Base-by-base conservation (phyloP, 2,797 vertebrate genomes). In the Decapterus maruadsi region DNA sequence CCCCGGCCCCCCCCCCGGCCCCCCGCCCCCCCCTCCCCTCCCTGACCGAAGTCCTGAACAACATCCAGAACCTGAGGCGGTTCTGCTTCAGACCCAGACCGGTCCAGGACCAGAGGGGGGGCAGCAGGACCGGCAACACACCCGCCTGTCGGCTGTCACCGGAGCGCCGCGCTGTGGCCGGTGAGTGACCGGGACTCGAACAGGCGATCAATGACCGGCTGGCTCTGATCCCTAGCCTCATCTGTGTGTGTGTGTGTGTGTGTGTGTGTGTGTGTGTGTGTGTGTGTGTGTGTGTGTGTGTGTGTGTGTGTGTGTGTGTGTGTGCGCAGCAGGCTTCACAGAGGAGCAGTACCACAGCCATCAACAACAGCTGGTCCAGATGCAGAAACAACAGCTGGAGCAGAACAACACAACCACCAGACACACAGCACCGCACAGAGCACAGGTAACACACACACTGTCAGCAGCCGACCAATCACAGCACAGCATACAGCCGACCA, bases 331-430 rank as follows among this genome's bases (percentile, higher is more conserved):
- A 87, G 96, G 95, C 26, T 97, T 98, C 92, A 98, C 97, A 26
- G 97, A 97, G 88, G 96, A 98, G 81, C 96, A 98, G 55, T 98
- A 96, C 89, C 95, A 97, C 90, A 96, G 95, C 40, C 97, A 98
- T 86, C 97, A 97, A 83, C 97, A 97, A 93, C 97, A 98, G 90
- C 84, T 98, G 80, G 96, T 94, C 81, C 96, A 97, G 86, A 98
- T 98, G 97, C 96, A 97, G 90, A 95, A 95, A 82, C 96, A 97
- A 81, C 96, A 97, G 63, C 94, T 97, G 75, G 96, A 96, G 58
- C 96, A 97, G 94, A 88, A 95, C 94, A 20, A 94, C 93, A 69
- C 45, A 0, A 20, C 26, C n/a, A 9, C 6, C 55, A 95, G 95
- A 94, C 95, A 93, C 91, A 93, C 94, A 67, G 92, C 93, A 0